Percentiles rank a stretch among this genome's conserved stretches.
These are phyloP conservation scores for Vidua chalybeata DNA, from an alignment of 2,113 vertebrate genomes.

Conservation along the genomic window DNA sequence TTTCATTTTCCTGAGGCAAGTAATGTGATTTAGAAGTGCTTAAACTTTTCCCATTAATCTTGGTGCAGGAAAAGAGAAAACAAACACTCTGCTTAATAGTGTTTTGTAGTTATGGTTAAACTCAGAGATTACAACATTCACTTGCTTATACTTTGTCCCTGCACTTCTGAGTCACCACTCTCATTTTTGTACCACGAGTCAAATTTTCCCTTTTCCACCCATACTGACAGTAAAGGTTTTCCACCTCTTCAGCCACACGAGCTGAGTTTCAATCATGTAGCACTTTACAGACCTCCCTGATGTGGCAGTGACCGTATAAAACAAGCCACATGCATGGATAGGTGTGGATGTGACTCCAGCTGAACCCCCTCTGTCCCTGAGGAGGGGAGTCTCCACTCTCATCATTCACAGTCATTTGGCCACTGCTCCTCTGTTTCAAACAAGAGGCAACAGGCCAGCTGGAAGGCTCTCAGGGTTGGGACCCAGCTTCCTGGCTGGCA, in stretches of 20 bases:
- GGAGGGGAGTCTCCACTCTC: neutral
- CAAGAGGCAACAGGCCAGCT: neutral
- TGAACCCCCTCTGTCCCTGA: neutral
- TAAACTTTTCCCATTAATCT: slow-evolving; percentile 32
- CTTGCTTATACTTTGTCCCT: neutral
- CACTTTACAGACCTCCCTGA: neutral
- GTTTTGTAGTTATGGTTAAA: neutral
- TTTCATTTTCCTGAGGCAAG: slow-evolving; percentile 35
- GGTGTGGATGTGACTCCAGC: neutral
- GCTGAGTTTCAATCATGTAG: neutral
- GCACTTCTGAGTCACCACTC: neutral
- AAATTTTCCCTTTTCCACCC: neutral
- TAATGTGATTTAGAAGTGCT: slow-evolving; percentile 9
- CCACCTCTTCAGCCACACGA: neutral
- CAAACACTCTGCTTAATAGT: neutral
- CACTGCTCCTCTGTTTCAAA: neutral
- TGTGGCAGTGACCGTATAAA: neutral
- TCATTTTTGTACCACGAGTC: neutral
- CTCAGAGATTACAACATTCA: neutral
- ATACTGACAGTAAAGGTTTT: neutral
- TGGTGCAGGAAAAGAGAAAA: neutral
- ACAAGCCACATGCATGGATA: neutral
- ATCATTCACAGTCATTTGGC: neutral
- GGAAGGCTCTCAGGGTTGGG: neutral
- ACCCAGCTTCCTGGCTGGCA: neutral